These are phyloP conservation scores for Salvelinus sp. DNA, from an alignment of 2,113 vertebrate species.

Conservation along the genomic window DNA sequence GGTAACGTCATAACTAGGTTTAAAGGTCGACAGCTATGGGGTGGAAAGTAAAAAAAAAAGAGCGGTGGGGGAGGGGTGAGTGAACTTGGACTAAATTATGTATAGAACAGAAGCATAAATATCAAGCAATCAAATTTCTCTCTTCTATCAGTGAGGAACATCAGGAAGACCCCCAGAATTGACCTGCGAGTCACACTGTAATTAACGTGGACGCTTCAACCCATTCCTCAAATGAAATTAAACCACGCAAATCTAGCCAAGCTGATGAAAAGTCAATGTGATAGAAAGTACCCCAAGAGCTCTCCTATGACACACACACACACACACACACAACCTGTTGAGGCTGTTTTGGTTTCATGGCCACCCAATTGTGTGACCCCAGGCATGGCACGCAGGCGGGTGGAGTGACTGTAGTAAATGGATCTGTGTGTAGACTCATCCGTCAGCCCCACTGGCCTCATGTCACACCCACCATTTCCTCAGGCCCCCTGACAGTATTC, in stretches of 20 bases:
- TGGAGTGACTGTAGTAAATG: too few relatives aligned
- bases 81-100: slow-evolving; percentile 71
- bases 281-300: slow-evolving; percentile 38
- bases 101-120: slow-evolving; percentile 70
- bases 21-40: slow-evolving; percentile 61
- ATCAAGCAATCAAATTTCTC: slow-evolving; percentile 68
- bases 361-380: too few relatives aligned
- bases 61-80: slow-evolving; percentile 8
- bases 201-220: slow-evolving; percentile 63
- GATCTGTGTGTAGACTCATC: too few relatives aligned
- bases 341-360: too few relatives aligned
- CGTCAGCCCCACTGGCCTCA: too few relatives aligned
- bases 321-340: too few relatives aligned
- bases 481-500: too few relatives aligned
- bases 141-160: slow-evolving; percentile 61
- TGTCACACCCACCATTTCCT: too few relatives aligned
- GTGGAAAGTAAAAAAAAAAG: slow-evolving; percentile 25
- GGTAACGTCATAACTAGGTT: slow-evolving; percentile 72
- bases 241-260: slow-evolving; percentile 51
- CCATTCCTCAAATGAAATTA: slow-evolving; percentile 65
- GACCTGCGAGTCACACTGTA: slow-evolving; percentile 70
- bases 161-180: slow-evolving; percentile 63
- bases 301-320: neutral
- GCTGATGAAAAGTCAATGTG: slow-evolving; percentile 58
- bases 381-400: too few relatives aligned